Evolutionary conservation across 1,140 invertebrate species (phyloP).

Genomic region (Aphelinus atriplicis): DNA sequence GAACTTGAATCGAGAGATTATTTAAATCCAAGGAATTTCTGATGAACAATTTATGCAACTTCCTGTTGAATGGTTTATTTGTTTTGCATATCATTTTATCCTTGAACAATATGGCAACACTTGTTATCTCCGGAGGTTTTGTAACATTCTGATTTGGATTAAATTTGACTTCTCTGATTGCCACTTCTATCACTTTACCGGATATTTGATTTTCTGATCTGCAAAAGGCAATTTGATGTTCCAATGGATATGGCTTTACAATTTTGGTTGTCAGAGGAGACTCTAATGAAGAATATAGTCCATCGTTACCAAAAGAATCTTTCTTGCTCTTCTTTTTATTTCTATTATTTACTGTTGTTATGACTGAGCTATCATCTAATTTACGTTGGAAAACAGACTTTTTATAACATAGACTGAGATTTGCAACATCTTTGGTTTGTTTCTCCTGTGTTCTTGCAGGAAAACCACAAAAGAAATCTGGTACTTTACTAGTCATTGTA

Average conservation of each 20-base stretch:
- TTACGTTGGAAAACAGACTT: slow-evolving; percentile 34
- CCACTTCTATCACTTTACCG: slow-evolving; percentile 58
- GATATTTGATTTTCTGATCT: slow-evolving; percentile 27
- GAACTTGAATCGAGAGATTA: slow-evolving; percentile 53
- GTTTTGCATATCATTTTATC: slow-evolving; percentile 54
- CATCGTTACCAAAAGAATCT: slow-evolving; percentile 49
- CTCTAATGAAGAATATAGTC: slow-evolving; percentile 51
- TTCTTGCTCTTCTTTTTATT: slow-evolving; percentile 22
- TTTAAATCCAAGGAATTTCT: slow-evolving; percentile 48
- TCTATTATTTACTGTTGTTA: slow-evolving; percentile 37
- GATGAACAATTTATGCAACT: slow-evolving; percentile 58
- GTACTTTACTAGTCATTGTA: slow-evolving; percentile 28
- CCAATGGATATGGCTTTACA: slow-evolving; percentile 50
- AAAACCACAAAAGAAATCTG: slow-evolving; percentile 30
- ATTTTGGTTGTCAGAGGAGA: slow-evolving; percentile 51
- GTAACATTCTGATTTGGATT: too few species aligned
- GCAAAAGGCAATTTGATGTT: slow-evolving; percentile 42
- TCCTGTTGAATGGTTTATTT: slow-evolving; percentile 56
- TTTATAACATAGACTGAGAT: slow-evolving; percentile 23
- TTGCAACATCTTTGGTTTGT: slow-evolving; percentile 8
- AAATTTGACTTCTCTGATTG: slow-evolving; percentile 50
- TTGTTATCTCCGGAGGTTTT: slow-evolving; percentile 23
- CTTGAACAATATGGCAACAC: slow-evolving; percentile 53
- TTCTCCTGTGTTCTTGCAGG: slow-evolving; percentile 15
- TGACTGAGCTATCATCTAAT: slow-evolving; percentile 41